These are phyloP conservation scores for Embiotoca jacksoni DNA, from an alignment of 2,113 vertebrate genomes.

Conservation along the genomic window DNA sequence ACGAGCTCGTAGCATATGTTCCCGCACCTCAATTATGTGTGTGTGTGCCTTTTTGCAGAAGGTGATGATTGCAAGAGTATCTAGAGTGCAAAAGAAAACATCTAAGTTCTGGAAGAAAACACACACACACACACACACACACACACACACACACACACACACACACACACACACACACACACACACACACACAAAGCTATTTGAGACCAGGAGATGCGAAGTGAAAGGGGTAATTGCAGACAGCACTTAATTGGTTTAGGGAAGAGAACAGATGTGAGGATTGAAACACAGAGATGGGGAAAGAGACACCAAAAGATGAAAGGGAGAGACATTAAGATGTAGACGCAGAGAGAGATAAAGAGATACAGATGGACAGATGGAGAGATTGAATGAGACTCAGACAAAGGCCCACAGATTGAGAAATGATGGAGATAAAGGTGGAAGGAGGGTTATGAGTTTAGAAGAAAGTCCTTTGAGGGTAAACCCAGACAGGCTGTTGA, in stretches of 20 bases:
- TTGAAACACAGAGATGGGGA: constrained; percentile 44
- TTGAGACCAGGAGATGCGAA: constrained; percentile 45
- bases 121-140: neutral
- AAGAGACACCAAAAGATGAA: constrained; percentile 51
- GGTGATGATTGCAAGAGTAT: constrained; percentile 11
- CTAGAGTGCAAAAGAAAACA: constrained; percentile 37
- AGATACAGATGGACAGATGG: constrained; percentile 62
- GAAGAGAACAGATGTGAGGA: constrained; percentile 63
- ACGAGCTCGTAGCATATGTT: neutral
- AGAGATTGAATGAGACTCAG: constrained; percentile 38
- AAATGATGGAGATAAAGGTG: constrained; percentile 54
- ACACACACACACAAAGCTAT: constrained; percentile 19
- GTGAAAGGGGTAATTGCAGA: constrained; percentile 62
- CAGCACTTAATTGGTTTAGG: constrained; percentile 65
- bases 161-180: constrained; percentile 1
- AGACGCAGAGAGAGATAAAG: constrained; percentile 42
- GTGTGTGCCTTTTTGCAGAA: neutral
- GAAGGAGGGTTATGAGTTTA: constrained; percentile 43
- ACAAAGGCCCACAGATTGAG: constrained; percentile 41
- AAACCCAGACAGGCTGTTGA: constrained; percentile 34
- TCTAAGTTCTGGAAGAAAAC: constrained; percentile 17
- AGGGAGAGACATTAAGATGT: constrained; percentile 36
- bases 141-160: neutral
- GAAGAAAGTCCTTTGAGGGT: constrained; percentile 39
- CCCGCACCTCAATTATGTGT: neutral